phyloP scores from a whole-genome alignment of 2,888 invertebrate species.

The Halocaridina rubra region DNA sequence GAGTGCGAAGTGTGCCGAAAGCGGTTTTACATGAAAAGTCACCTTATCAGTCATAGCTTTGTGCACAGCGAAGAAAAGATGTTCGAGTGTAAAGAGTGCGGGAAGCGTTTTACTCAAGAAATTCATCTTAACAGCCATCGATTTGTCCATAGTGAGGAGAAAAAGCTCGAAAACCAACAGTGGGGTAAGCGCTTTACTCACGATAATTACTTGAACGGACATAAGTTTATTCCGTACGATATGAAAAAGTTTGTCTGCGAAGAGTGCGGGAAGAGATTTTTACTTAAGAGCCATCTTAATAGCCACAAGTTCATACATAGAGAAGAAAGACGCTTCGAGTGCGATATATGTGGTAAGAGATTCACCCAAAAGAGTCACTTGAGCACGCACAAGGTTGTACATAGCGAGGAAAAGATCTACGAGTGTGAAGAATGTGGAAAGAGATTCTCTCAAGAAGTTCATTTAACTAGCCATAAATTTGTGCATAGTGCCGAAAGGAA shows the following conservation, averaged over 20 bases:
- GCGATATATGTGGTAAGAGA: not conserved
- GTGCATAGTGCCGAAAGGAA: slow-evolving; percentile 39
- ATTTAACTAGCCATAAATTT: slow-evolving; percentile 42
- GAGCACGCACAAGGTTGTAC: not conserved
- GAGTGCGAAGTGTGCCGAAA: slow-evolving; percentile 51
- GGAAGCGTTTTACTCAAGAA: slow-evolving; percentile 40
- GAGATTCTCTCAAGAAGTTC: slow-evolving; percentile 36
- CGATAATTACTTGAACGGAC: slow-evolving; percentile 38
- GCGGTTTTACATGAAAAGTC: slow-evolving; percentile 42
- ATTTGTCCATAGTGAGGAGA: slow-evolving; percentile 45
- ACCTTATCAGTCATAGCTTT: slow-evolving; percentile 42
- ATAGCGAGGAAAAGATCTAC: slow-evolving; percentile 37
- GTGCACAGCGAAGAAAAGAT: slow-evolving; percentile 49
- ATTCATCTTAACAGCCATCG: slow-evolving; percentile 48
- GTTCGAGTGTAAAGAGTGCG: slow-evolving; percentile 45
- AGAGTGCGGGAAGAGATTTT: slow-evolving; percentile 43
- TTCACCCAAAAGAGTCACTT: not conserved
- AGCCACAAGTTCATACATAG: not conserved
- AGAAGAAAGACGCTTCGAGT: not conserved
- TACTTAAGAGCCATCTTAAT: slow-evolving; percentile 33
- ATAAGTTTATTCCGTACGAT: slow-evolving; percentile 39
- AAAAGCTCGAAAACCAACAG: slow-evolving; percentile 33
- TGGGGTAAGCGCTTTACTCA: slow-evolving; percentile 40
- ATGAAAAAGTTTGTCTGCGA: slow-evolving; percentile 39
- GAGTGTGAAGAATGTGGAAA: slow-evolving; percentile 52